A percentile compares a stretch with the other conserved stretches of the same genome.
These are phyloP conservation scores for Rhimphoctona megacephalus DNA, from an alignment of 2,888 invertebrate species.

Conservation along the genomic window DNA sequence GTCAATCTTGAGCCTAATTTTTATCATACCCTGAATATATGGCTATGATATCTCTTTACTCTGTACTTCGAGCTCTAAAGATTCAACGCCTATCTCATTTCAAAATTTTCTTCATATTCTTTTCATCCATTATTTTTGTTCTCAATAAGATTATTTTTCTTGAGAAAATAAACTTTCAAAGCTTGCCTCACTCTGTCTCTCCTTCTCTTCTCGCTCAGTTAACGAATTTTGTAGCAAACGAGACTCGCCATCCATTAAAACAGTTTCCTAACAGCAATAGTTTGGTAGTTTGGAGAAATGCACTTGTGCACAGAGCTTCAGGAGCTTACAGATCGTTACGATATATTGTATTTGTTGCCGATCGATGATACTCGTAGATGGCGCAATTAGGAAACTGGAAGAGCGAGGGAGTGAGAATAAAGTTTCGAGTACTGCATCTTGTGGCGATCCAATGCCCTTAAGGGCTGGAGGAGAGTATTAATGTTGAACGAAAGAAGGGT, in stretches of 20 bases:
- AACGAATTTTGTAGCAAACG: background rate
- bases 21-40: background rate
- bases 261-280: constrained; percentile 23
- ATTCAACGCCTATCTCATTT: background rate
- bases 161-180: constrained; percentile 16
- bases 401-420: constrained; percentile 25
- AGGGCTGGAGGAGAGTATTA: constrained; percentile 48
- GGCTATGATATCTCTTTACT: background rate
- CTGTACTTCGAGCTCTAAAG: background rate
- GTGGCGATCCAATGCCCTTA: constrained; percentile 48
- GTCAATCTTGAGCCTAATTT: background rate
- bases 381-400: constrained; percentile 44
- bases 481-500: constrained; percentile 51
- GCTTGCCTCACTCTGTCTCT: background rate
- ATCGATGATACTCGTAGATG: constrained; percentile 28
- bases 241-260: background rate
- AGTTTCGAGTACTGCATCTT: constrained; percentile 49
- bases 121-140: background rate
- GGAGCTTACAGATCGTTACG: constrained; percentile 10
- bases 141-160: background rate
- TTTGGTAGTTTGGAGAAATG: background rate
- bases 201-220: constrained; percentile 5
- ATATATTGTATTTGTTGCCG: constrained; percentile 26
- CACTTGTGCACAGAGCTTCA: constrained; percentile 7
- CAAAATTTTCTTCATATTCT: background rate